Base-by-base conservation (phyloP, 2,888 invertebrate genomes). In the Agrotis puta region DNA sequence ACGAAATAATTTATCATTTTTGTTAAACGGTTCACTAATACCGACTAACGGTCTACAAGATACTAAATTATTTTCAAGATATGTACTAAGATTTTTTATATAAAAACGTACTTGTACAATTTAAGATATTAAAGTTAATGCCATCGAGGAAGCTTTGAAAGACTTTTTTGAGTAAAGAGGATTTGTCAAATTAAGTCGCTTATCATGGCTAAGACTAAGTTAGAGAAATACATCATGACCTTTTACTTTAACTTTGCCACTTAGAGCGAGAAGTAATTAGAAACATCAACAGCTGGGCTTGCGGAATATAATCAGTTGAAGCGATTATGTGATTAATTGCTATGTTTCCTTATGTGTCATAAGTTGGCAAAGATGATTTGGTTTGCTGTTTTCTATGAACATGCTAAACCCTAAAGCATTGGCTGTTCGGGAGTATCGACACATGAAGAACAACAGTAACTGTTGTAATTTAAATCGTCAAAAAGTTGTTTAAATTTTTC, bases 161-260 rank as follows among this genome's bases (percentile, higher is more conserved):
- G 45, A 22, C 22, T 24, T 20, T 50, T 53, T 59, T 66, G 50
- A 48, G 0, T 24, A 47, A 75, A 58, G 53, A 33, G 48, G 72
- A 67, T 80, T 73, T 53, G 20, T 56, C 57, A 57, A 79, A 79
- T 69, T 72, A 70, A 79, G 67, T 59, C 24, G 27, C 69, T 70
- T 77, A 74, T 64, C 59, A 64, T n/a, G 56, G 33, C 24, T 58
- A n/a, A n/a, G 51, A 73, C 50, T 81, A 54, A 73, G 59, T 68
- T 39, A 27, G 27, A 70, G 33, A 24, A 65, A 70, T 70, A 64
- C 20, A 62, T 72, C 57, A 70, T 24, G 56, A 70, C 45, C 51
- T 53, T 71, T 53, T 33, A 69, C 54, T 72, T 71, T 53, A 24
- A 69, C 54, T 72, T 53, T 64, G 16, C 18, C 20, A 63, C 48